Evolutionary conservation across 2,888 invertebrate genomes (phyloP), one percentile per base, ranked within the genome.

Genomic region (Drosophila paranaensis): DNA sequence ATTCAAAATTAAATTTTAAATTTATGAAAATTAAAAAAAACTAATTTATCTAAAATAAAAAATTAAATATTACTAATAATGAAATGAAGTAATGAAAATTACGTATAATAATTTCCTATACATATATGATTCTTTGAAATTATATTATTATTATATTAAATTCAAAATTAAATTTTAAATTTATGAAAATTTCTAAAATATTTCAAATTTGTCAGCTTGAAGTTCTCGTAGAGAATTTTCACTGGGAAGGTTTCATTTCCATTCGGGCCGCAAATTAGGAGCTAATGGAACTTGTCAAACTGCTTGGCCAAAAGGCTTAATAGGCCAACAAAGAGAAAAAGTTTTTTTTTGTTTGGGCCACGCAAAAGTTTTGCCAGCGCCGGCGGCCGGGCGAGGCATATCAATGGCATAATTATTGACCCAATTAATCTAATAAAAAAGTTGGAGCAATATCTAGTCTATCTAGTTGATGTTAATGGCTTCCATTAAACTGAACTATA

Each of bases 231-330:
- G 39, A 42, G 8, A 16, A 2, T 33, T 5, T 45, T 40, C 57
- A 51, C 61, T 42, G 35, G 55, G 58, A 65, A 50, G 58, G 51
- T 62, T 63, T 71, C 53, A 60, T 76, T 79, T 35, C 55, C 61
- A 54, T 67, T 72, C 55, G 60, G 64, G 63, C 74, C 77, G 65
- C 74, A 82, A 83, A 79, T 83, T 87, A 60, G 66, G 65, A 71
- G 68, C 68, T 77, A 84, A 84, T 84, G 68, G 63, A 79, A 75
- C 70, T 79, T 77, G 71, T 82, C 79, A 67, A 79, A 71, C 27
- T 42, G 33, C 60, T 70, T 77, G 43, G 63, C 68, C 61, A 82
- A 84, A 84, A 58, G 77, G 82, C 67, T 79, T 72, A 79, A 79
- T 63, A 82, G 70, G 61, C 80, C 70, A 45, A 39, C 16, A 68